Evolutionary conservation across 92 coral and sea anemone species (phyloP), one percentile per base, ranked within the genome.

Genomic region (Actinostola sp.): DNA sequence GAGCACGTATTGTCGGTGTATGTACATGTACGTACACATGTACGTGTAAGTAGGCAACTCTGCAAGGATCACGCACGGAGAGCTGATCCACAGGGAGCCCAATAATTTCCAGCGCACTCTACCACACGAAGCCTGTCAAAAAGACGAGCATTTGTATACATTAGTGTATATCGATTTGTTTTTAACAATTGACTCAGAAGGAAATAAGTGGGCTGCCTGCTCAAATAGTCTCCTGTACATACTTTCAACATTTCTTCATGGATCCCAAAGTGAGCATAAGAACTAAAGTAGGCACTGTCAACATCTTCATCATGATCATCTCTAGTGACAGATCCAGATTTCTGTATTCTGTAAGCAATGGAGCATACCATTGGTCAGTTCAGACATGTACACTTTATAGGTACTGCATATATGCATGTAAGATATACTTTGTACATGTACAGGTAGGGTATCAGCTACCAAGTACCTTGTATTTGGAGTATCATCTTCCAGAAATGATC

Each of bases 211-310:
- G 36, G 27, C 30, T 19, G n/a, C n/a, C n/a, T n/a, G n/a, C n/a
- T n/a, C n/a, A n/a, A n/a, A n/a, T n/a, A n/a, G n/a, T n/a, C n/a
- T n/a, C n/a, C n/a, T n/a, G 59, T 52, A 52, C 27, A 19, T 30
- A 94, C 98, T 90, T 94, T 94, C 13, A 94, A 56, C 98, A 94
- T 94, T 75, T 94, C 98, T 36, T 94, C 98, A 41, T 94, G 98
- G 30, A 94, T 91, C 25, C 93, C 87, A 78, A 85, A 91, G 72
- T 94, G 97, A 30, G 98, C 88, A 65, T 94, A 94, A 2, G 94
- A 85, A 49, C 90, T 91, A 75, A 94, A 94, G 71, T 94, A 94
- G 0, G 92, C 86, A 61, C 83, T 79, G 49, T 88, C 93, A 5
- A 72, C 85, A 39, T 83, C 97, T 23, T 78, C 87, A 12, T 50